Base-by-base conservation (phyloP, 1,140 invertebrate species). In the Drosophila sulfurigaster region DNA sequence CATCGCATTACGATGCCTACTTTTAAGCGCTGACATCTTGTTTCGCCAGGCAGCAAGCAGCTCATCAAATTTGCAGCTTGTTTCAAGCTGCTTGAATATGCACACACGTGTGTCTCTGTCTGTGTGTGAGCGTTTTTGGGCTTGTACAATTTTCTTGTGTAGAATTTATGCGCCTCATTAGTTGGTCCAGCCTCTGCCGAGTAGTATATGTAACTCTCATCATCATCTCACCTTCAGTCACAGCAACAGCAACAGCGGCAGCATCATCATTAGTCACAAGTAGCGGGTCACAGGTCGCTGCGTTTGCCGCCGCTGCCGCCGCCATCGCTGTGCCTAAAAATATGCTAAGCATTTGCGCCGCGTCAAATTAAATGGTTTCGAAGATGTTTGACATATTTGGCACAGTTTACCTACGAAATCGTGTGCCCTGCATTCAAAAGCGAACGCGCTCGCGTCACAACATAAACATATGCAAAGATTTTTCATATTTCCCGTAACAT, bases 141-240 rank as follows among this genome's bases (percentile, higher is more conserved):
- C 48, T 54, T 63, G 72, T 69, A 38, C 16, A 38, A 49, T 35
- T 79, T 76, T 76, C 78, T 41, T 81, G 76, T 88, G 72, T 81
- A 82, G 80, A 91, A 91, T 91, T 91, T 91, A 91, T 91, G 83
- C 88, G 88, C 88, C 88, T 91, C 88, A 91, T 91, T 91, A 91
- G 83, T 88, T 79, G 83, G 74, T 75, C 67, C 64, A 74, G 56
- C 64, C 64, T 41, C 58, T 62, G 54, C 54, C 64, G 54, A 43
- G 41, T 43, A 43, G 41, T 43, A 43, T n/a, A 43, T 60, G 71
- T 69, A 60, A 69, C 65, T 45, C 65, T 56, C 65, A 72, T 58
- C 59, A 30, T 62, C 46, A 49, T 25, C 35, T 54, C 28, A 52
- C 48, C 63, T 65, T 38, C 28, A 65, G 7, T 49, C 20, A 62